These are phyloP conservation scores for Lepidochrysops patricia DNA, from an alignment of 2,888 invertebrate genomes.

Conservation along the genomic window DNA sequence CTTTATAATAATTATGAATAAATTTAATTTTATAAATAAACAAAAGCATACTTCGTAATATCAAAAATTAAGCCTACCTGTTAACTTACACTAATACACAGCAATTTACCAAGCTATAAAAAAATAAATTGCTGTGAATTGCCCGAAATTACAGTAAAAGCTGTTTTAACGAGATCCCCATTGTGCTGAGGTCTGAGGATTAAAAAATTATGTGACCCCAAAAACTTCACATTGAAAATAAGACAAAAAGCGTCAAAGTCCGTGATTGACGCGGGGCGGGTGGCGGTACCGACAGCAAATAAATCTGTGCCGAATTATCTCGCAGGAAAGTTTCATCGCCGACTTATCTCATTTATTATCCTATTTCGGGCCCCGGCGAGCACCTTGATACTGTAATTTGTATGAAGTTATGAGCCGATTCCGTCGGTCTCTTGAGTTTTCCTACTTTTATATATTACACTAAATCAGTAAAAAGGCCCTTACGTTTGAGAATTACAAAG, in stretches of 20 bases:
- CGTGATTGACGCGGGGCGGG: slow-evolving; percentile 24
- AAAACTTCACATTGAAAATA: slow-evolving; percentile 25
- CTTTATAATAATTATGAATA: too few relatives aligned
- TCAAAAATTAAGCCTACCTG: too few relatives aligned
- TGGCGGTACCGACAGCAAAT: slow-evolving; percentile 19
- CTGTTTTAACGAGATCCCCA: not conserved
- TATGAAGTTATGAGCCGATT: not conserved
- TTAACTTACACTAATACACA: too few relatives aligned
- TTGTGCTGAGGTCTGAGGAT: not conserved
- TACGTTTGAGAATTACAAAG: not conserved
- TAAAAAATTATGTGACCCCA: slow-evolving; percentile 13
- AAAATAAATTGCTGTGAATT: not conserved
- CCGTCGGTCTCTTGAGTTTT: not conserved
- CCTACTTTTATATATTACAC: not conserved
- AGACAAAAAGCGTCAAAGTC: slow-evolving; percentile 23
- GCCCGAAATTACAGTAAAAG: not conserved
- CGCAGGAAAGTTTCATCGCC: slow-evolving; percentile 5
- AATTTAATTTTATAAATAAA: too few relatives aligned
- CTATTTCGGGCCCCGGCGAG: not conserved
- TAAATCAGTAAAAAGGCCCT: not conserved
- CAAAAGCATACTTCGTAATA: too few relatives aligned
- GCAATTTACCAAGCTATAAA: too few relatives aligned
- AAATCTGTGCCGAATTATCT: not conserved
- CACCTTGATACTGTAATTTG: slow-evolving; percentile 7
- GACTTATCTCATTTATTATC: slow-evolving; percentile 12